Base-by-base conservation (phyloP, 1,140 invertebrate genomes). In the Harlomillsia oculata region DNA sequence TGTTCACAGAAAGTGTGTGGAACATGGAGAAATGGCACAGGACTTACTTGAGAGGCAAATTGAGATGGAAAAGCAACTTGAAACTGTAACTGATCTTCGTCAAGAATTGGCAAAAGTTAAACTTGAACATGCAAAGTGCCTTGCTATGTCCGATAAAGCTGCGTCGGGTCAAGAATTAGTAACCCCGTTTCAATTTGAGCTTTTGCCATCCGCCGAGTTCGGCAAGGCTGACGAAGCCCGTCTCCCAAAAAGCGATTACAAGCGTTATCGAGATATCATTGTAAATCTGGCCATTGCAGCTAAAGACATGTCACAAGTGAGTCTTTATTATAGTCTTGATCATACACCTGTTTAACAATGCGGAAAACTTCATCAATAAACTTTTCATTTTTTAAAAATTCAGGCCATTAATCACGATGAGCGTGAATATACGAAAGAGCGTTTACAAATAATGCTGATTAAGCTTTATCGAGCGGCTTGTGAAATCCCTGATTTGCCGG, bases 281-380 rank as follows among this genome's bases (percentile, higher is more conserved):
- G 29, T 65, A 0, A 56, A 65, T 26, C 34, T 62, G 39, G 60
- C 63, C 8, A 40, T 65, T 25, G 45, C 59, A 21, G 53, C 63
- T 11, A 65, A 65, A 52, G 56, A 59, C 29, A 23, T 62, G 13
- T 46, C 50, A 16, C 52, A 62, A 53, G 63, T 65, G 44, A 54
- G 26, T 23, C 5, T 6, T 26, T 46, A 9, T n/a, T 32, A 5
- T 6, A 39, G 3, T 45, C 16, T 4, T 45, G 9, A 34, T 34
- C 32, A n/a, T 9, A 34, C 8, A 34, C n/a, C 32, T 34, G 14
- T 8, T 14, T 21, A 21, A 14, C 36, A 5, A 3, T 37, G n/a
- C 48, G 6, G 32, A 48, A 46, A 46, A 48, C 18, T 21, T 36
- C 5, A 28, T 4, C 30, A 16, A 14, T 46, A 3, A 21, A 21